A percentile compares a stretch with the other conserved stretches of the same genome.
These are phyloP conservation scores for Malthinus flaveolus DNA, from an alignment of 2,888 invertebrate species.

Conservation along the genomic window DNA sequence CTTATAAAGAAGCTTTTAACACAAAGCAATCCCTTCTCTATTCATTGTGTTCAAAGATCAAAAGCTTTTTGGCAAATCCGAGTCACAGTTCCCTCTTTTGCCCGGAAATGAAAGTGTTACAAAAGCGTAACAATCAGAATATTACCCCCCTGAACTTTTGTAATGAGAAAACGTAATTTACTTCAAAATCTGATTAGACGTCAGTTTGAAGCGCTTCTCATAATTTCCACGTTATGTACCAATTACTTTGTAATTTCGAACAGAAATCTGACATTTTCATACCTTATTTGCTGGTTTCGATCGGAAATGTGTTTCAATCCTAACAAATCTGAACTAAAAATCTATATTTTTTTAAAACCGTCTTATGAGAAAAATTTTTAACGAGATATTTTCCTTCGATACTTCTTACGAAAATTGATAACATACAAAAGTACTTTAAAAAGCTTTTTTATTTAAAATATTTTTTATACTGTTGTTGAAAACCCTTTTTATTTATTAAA, in stretches of 20 bases:
- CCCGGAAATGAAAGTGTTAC: conserved; percentile 49
- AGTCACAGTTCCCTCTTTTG: conserved; percentile 34
- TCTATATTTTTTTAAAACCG: background rate
- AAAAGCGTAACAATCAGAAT: conserved; percentile 46
- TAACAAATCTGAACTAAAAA: background rate
- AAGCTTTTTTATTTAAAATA: background rate
- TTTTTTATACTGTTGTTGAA: background rate
- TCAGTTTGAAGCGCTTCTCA: conserved; percentile 38
- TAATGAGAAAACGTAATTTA: conserved; percentile 50
- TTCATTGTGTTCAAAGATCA: conserved; percentile 41
- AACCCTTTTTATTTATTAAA: conserved; percentile 25
- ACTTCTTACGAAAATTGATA: no score
- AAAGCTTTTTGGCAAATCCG: conserved; percentile 40
- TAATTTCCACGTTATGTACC: conserved; percentile 40
- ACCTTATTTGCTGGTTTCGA: conserved; percentile 11
- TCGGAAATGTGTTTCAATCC: conserved; percentile 12
- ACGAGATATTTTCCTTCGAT: no score
- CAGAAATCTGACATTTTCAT: conserved; percentile 25
- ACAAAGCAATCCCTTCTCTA: conserved; percentile 35
- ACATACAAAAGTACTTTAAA: no score
- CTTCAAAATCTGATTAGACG: conserved; percentile 44
- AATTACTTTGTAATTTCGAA: conserved; percentile 42
- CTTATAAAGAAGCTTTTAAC: conserved; percentile 36
- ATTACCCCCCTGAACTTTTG: conserved; percentile 45
- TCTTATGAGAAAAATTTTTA: no score